These are phyloP conservation scores for Temnothorax curvispinosus DNA, from an alignment of 1,140 invertebrate genomes.

Conservation along the genomic window DNA sequence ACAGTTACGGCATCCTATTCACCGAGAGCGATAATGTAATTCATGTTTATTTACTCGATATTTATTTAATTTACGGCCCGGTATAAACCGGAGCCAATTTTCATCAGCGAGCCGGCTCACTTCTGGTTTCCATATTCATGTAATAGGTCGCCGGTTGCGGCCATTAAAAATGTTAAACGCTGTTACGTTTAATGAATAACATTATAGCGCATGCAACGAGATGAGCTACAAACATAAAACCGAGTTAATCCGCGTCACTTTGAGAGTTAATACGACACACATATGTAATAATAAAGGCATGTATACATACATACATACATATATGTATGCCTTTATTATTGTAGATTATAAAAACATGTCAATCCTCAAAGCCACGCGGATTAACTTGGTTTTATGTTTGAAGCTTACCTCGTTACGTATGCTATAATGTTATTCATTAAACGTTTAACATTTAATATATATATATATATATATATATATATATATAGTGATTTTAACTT, in stretches of 20 bases:
- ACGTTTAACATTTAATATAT: not conserved
- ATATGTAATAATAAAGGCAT: not conserved
- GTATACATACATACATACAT: not conserved
- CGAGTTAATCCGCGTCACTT: not conserved
- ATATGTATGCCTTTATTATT: not conserved
- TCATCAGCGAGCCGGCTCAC: constrained; percentile 42
- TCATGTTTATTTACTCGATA: constrained; percentile 58
- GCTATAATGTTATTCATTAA: not conserved
- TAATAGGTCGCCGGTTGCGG: constrained; percentile 52
- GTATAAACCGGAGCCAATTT: constrained; percentile 58
- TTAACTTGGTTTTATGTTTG: constrained; percentile 30
- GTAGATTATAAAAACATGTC: not conserved
- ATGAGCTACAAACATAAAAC: constrained; percentile 27
- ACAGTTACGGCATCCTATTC: constrained; percentile 24
- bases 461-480: not conserved
- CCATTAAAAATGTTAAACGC: constrained; percentile 60
- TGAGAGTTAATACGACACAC: not conserved
- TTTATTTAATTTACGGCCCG: constrained; percentile 54
- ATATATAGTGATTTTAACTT: too few relatives aligned
- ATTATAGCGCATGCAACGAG: not conserved
- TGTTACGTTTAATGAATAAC: constrained; percentile 47
- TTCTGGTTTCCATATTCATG: constrained; percentile 60
- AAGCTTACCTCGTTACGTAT: not conserved
- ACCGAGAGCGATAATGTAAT: constrained; percentile 37
- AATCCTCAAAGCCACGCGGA: not conserved